These are phyloP conservation scores for Zosterops japonicus DNA, from an alignment of 2,113 vertebrate genomes.

Conservation along the genomic window DNA sequence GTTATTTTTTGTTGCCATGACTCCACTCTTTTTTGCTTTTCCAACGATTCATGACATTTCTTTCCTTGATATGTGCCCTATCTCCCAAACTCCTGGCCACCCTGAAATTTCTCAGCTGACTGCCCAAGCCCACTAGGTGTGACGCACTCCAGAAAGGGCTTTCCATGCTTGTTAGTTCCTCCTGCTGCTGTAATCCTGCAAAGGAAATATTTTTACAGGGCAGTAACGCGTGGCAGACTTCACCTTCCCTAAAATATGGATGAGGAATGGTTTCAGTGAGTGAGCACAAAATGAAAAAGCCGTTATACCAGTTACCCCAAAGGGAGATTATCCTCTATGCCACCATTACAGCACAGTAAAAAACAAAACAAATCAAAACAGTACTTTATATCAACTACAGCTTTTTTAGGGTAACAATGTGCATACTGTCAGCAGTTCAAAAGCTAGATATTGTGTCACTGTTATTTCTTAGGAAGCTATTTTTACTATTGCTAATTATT, in stretches of 20 bases:
- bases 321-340: conserved; percentile 38
- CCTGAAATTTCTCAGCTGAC: conserved; percentile 51
- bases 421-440: not conserved
- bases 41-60: accelerated
- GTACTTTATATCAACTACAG: not conserved
- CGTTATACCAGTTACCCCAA: conserved; percentile 4
- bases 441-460: not conserved
- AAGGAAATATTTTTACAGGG: conserved; percentile 69
- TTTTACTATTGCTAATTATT: not conserved
- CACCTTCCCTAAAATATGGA: conserved; percentile 68
- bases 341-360: not conserved
- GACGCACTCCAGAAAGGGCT: conserved; percentile 39
- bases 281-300: conserved; percentile 60
- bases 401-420: not conserved
- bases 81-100: not conserved
- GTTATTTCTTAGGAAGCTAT: not conserved
- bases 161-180: conserved; percentile 57
- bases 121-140: not conserved
- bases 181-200: conserved; percentile 42
- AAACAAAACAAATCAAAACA: not conserved
- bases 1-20: accelerated
- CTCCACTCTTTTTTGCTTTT: not conserved
- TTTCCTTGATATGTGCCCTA: not conserved
- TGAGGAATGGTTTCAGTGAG: conserved; percentile 52
- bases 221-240: conserved; percentile 50